Percentiles rank a stretch among this genome's conserved stretches.
These are phyloP conservation scores for Eriosoma lanigerum DNA, from an alignment of 1,140 invertebrate species.

Conservation along the genomic window DNA sequence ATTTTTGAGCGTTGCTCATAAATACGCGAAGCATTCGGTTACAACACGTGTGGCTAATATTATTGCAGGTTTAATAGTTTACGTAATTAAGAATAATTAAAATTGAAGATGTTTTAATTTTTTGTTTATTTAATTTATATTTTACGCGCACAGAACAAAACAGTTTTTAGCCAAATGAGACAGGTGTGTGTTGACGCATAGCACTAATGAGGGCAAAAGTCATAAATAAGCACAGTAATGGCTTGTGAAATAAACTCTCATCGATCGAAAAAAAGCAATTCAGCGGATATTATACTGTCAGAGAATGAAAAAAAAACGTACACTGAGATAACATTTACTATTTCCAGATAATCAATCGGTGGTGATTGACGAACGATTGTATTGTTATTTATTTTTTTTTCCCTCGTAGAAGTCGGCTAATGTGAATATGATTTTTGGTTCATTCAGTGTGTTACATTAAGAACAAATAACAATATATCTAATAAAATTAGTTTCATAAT, in stretches of 20 bases:
- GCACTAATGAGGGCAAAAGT: slow-evolving; percentile 1
- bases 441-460: no score
- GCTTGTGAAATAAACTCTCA: neutral
- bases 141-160: neutral
- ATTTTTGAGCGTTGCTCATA: no score
- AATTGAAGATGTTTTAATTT: neutral
- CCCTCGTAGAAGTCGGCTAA: no score
- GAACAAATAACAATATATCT: no score
- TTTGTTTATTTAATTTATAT: neutral
- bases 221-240: slow-evolving; percentile 12
- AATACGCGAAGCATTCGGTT: no score
- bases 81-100: slow-evolving; percentile 22
- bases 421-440: no score
- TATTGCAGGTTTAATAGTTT: no score
- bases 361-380: neutral
- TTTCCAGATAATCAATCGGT: neutral
- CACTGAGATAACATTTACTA: neutral
- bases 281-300: neutral
- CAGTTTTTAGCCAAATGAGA: neutral
- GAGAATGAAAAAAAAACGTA: neutral
- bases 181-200: neutral
- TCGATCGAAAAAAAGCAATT: neutral
- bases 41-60: no score
- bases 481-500: no score
- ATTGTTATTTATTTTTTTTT: neutral